Percentiles rank a stretch among this genome's conserved stretches.
Evolutionary conservation across 2,113 vertebrate species (phyloP).

Genomic region (Lichenostomus cassidix): DNA sequence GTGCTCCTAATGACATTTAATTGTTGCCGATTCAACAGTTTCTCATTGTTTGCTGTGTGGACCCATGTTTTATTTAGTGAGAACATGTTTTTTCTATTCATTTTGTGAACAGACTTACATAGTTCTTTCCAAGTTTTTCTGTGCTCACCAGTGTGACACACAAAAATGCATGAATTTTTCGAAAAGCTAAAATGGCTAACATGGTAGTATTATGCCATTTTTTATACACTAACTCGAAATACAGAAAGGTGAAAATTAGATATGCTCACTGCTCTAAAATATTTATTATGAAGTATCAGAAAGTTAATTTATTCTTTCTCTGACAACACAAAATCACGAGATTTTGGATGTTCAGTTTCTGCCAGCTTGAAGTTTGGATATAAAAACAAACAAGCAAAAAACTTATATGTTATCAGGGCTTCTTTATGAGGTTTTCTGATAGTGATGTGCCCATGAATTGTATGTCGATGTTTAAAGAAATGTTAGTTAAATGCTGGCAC

Average conservation of each 20-base stretch:
- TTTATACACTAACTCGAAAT: background rate
- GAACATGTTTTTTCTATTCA: background rate
- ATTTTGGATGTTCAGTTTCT: background rate
- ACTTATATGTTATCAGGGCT: accelerated
- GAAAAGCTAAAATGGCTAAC: background rate
- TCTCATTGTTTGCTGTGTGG: background rate
- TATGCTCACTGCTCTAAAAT: background rate
- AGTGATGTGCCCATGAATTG: background rate
- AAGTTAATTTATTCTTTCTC: background rate
- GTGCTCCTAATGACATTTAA: background rate
- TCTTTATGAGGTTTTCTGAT: background rate
- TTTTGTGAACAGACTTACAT: background rate
- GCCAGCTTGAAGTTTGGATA: background rate
- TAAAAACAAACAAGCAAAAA: background rate
- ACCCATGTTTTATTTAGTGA: background rate
- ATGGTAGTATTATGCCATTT: background rate
- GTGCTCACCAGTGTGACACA: background rate
- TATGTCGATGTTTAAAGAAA: background rate
- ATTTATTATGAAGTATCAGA: background rate
- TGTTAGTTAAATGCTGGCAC: background rate
- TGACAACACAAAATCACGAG: background rate
- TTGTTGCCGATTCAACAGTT: background rate
- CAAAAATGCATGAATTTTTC: background rate
- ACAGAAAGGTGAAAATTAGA: background rate
- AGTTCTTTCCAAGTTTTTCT: background rate